Evolutionary conservation across 2,113 vertebrate genomes (phyloP), one percentile per base, ranked within the genome.

Genomic region (Eclectus roratus): DNA sequence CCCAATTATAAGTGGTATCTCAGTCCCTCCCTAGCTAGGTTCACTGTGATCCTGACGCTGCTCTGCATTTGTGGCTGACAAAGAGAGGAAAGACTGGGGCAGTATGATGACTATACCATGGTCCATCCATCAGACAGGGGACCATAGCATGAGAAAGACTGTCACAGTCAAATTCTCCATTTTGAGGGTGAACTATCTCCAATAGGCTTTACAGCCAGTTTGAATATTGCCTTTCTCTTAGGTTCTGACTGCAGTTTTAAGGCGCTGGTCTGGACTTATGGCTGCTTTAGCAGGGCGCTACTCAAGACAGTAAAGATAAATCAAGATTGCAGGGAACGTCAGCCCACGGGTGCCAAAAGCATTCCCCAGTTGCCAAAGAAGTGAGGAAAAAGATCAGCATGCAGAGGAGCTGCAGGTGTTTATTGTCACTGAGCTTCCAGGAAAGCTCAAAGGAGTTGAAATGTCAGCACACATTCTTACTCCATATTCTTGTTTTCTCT

Each of bases 391-490:
- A 80, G 52, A 85, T 61, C 46, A 78, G 46, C 10, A 24, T 88
- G 41, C 17, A 12, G 5, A 43, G 77, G 73, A 84, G 27, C 43
- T 84, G 69, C 52, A 60, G 64, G 39, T 91, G 35, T 70, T 91
- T 88, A 21, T 68, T 68, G 43, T 79, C 47, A 68, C 60, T 61
- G 73, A 91, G 56, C 90, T 92, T 68, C 50, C 73, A 81, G 44
- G 56, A 91, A 93, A 92, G 35, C 74, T 94, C 90, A 41, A 44
- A 78, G 72, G 92, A 89, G 33, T 2, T 92, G 80, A 92, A 96
- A 93, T 92, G 89, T 93, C 93, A 95, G 52, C 13, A 43, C 14
- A 56, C 41, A 74, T 79, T 33, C 69, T 64, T 76, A 50, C 53
- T 64, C 65, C 52, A 78, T 43, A 68, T 71, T 77, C 49, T 71